Evolutionary conservation across 2,888 invertebrate genomes (phyloP).

Genomic region (Thymelicus lineola): DNA sequence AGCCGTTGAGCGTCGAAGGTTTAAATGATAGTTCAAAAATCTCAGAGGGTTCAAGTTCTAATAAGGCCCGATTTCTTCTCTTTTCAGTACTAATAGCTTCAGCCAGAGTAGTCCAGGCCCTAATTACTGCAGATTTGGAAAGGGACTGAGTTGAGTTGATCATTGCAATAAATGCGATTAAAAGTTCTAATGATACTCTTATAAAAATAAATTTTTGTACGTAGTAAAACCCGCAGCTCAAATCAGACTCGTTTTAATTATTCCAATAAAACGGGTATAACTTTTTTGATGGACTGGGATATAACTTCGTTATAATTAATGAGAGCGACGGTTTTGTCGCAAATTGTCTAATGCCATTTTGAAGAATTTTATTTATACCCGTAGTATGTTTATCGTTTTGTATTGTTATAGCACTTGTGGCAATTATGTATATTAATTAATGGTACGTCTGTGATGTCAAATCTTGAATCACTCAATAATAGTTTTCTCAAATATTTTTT

Average conservation of each 20-base stretch:
- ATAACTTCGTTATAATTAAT: slow-evolving; percentile 31
- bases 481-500: too few species aligned
- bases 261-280: slow-evolving; percentile 29
- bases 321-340: slow-evolving; percentile 7
- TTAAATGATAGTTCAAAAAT: too few species aligned
- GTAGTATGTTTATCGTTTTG: neutral
- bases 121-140: neutral
- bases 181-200: neutral
- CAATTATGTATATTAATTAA: neutral
- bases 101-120: neutral
- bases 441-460: too few species aligned
- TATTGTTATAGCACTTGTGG: neutral
- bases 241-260: slow-evolving; percentile 31
- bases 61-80: too few species aligned
- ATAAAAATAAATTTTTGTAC: slow-evolving; percentile 11
- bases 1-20: too few species aligned
- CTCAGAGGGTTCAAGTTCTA: too few species aligned
- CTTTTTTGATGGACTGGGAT: slow-evolving; percentile 30
- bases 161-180: slow-evolving; percentile 5
- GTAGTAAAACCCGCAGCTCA: slow-evolving; percentile 15
- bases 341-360: slow-evolving; percentile 2
- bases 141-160: neutral
- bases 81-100: neutral
- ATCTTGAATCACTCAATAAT: too few species aligned
- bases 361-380: neutral